These are phyloP conservation scores for Bombyx mori DNA, from an alignment of 1,140 invertebrate species.

Conservation along the genomic window ASM3026992v2 NC_085125.1:10887001-10887500, in stretches of 20 bases:
- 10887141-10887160: no score
- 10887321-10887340: constrained; percentile 58
- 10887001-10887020: no score
- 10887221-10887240: not conserved
- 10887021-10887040: no score
- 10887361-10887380: constrained; percentile 63
- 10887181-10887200: no score
- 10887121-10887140: no score
- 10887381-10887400: constrained; percentile 44
- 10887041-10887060: no score
- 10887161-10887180: no score
- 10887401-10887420: constrained; percentile 55
- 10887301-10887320: constrained; percentile 56
- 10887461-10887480: constrained; percentile 35
- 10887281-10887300: constrained; percentile 59
- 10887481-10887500: constrained; percentile 56
- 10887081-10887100: no score
- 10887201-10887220: not conserved
- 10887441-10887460: constrained; percentile 42
- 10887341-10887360: constrained; percentile 61
- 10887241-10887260: no score
- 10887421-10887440: constrained; percentile 47
- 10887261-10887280: constrained; percentile 51
- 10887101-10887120: no score
- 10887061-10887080: no score